Conservation (phyloP, 2,888 invertebrate genomes). For the Drosophila maculinotata region DNA sequence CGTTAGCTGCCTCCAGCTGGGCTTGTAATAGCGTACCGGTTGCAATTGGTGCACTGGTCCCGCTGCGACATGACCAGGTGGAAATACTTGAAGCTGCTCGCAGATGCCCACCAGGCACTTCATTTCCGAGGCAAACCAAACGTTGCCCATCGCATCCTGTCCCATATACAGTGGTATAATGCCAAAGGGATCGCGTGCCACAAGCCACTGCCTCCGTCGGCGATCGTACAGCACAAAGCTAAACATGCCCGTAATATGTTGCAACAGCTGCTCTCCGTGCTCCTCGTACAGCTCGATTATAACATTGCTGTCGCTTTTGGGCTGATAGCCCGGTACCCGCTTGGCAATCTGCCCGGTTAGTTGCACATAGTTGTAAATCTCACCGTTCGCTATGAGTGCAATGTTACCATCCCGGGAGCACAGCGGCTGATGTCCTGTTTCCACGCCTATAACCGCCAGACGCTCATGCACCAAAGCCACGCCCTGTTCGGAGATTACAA, state of each 20-base stretch:
- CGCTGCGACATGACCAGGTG: conserved; percentile 72
- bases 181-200: conserved; percentile 82
- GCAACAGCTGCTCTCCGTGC: conserved; percentile 69
- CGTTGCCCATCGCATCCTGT: conserved; percentile 72
- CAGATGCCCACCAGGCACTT: conserved; percentile 79
- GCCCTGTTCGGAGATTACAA: conserved; percentile 69
- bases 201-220: conserved; percentile 62
- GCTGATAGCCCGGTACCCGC: conserved; percentile 70
- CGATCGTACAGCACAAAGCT: conserved; percentile 82
- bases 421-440: conserved; percentile 82
- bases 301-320: conserved; percentile 82
- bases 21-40: conserved; percentile 64
- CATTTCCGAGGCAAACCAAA: conserved; percentile 82
- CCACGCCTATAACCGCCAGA: conserved; percentile 79
- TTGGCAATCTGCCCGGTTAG: conserved; percentile 70
- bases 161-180: conserved; percentile 82
- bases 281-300: conserved; percentile 82
- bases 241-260: conserved; percentile 82
- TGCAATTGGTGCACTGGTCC: conserved; percentile 63
- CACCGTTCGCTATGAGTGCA: conserved; percentile 81
- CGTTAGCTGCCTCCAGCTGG: conserved; percentile 64
- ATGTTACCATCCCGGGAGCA: conserved; percentile 74
- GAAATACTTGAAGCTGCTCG: conserved; percentile 68
- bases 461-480: conserved; percentile 82
- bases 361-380: conserved; percentile 83